Evolutionary conservation across 2,113 vertebrate genomes (phyloP).

Genomic region (Aptenodytes forsteri): DNA sequence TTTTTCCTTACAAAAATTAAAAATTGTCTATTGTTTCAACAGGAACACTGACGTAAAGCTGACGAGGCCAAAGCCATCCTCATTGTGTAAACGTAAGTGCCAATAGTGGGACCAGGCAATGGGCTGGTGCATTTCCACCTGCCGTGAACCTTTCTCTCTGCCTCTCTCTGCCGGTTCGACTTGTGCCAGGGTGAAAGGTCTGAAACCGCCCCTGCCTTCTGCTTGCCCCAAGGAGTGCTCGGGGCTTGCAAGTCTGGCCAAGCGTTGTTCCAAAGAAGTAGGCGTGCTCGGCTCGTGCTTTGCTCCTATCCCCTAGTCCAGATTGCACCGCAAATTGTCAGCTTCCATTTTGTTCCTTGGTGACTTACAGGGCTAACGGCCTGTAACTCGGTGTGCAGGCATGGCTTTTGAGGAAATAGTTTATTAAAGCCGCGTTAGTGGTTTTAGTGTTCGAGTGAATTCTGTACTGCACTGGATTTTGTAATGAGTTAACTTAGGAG

Average conservation of each 20-base stretch:
- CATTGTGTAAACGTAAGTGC: neutral
- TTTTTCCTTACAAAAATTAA: neutral
- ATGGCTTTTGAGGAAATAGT: rapidly evolving
- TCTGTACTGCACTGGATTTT: rapidly evolving
- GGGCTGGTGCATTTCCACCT: rapidly evolving
- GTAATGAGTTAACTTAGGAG: rapidly evolving
- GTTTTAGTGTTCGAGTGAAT: too few relatives aligned
- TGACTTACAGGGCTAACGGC: rapidly evolving
- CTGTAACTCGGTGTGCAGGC: neutral
- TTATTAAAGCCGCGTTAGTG: rapidly evolving
- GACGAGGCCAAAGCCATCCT: neutral
- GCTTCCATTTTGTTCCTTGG: rapidly evolving
- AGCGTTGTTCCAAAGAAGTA: rapidly evolving
- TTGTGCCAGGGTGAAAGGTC: rapidly evolving
- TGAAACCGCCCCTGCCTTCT: neutral
- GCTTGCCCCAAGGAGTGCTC: rapidly evolving
- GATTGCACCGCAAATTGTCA: rapidly evolving
- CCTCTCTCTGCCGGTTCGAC: rapidly evolving
- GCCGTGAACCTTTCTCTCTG: rapidly evolving
- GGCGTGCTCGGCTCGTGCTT: rapidly evolving
- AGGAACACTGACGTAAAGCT: rapidly evolving
- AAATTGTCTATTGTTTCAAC: neutral
- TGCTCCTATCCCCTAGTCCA: neutral
- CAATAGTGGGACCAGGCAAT: rapidly evolving
- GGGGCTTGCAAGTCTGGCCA: rapidly evolving